These are phyloP conservation scores for Rhabditoides inermis DNA, from an alignment of 2,888 invertebrate species.

Conservation along the genomic window DNA sequence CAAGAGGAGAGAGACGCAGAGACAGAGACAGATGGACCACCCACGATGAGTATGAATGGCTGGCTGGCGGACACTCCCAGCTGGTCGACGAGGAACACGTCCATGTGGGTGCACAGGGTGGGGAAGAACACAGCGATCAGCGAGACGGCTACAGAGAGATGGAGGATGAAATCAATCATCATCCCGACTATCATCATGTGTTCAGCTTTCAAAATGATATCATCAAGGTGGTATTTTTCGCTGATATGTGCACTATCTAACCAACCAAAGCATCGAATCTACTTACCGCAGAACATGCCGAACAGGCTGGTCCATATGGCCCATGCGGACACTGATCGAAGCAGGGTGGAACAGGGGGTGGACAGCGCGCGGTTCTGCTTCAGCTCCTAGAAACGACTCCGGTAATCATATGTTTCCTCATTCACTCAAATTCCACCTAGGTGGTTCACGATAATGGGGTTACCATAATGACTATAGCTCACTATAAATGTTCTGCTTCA, in stretches of 20 bases:
- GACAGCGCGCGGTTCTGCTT: constrained; percentile 15
- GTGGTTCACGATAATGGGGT: no score
- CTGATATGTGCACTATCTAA: not conserved
- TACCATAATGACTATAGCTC: no score
- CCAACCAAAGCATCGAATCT: no score
- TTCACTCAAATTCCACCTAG: no score
- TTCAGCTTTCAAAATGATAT: no score
- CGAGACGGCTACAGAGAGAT: constrained; percentile 11
- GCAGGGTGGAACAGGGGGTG: constrained; percentile 14
- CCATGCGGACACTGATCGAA: constrained; percentile 39
- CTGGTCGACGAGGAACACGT: constrained; percentile 22
- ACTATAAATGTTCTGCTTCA: no score
- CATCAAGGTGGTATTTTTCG: no score
- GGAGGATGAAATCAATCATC: not conserved
- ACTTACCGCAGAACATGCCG: constrained; percentile 32
- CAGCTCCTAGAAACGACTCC: constrained; percentile 15
- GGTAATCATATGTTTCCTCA: no score
- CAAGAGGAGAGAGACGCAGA: constrained; percentile 5
- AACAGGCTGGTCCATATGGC: constrained; percentile 31
- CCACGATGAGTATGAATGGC: constrained; percentile 22
- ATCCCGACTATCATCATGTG: no score
- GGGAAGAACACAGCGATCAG: constrained; percentile 36
- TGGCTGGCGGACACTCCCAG: constrained; percentile 17
- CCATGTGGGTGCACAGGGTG: constrained; percentile 22
- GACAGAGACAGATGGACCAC: constrained; percentile 1